phyloP scores from a whole-genome alignment of 2,888 invertebrate genomes.

The Drosophila yooni region DNA sequence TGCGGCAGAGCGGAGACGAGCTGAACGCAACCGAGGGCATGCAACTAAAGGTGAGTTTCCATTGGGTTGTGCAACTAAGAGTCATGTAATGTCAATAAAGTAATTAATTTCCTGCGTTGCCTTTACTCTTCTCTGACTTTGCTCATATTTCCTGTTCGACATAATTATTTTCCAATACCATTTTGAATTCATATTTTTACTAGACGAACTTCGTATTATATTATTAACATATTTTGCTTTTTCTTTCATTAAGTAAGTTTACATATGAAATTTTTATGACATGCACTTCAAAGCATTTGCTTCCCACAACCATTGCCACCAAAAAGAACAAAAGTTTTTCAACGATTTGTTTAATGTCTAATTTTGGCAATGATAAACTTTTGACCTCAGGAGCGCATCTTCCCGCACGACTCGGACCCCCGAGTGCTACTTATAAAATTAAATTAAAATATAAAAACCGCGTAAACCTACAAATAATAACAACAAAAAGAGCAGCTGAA shows the following conservation, averaged over 20 bases:
- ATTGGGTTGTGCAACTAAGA: neutral
- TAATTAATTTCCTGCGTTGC: neutral
- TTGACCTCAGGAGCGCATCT: constrained; percentile 37
- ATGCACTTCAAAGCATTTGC: constrained; percentile 66
- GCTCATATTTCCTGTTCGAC: neutral
- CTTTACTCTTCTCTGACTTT: too few relatives aligned
- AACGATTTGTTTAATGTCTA: constrained; percentile 69
- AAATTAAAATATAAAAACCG: constrained; percentile 80
- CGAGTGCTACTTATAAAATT: constrained; percentile 68
- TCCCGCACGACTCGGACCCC: neutral
- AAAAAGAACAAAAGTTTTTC: constrained; percentile 48
- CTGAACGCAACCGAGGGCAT: constrained; percentile 84
- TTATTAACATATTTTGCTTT: constrained; percentile 3
- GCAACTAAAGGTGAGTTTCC: constrained; percentile 84
- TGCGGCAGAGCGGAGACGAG: constrained; percentile 84
- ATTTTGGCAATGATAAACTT: constrained; percentile 68
- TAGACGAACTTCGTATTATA: neutral
- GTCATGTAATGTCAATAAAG: neutral
- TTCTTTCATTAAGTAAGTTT: constrained; percentile 10
- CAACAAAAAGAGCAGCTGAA: constrained; percentile 37
- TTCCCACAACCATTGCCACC: constrained; percentile 42
- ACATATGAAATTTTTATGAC: constrained; percentile 45
- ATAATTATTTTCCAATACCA: neutral
- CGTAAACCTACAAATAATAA: constrained; percentile 74
- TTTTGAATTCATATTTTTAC: neutral